Evolutionary conservation across 2,113 vertebrate genomes (phyloP), one percentile per base, ranked within the genome.

Genomic region (Pardalotus punctatus): DNA sequence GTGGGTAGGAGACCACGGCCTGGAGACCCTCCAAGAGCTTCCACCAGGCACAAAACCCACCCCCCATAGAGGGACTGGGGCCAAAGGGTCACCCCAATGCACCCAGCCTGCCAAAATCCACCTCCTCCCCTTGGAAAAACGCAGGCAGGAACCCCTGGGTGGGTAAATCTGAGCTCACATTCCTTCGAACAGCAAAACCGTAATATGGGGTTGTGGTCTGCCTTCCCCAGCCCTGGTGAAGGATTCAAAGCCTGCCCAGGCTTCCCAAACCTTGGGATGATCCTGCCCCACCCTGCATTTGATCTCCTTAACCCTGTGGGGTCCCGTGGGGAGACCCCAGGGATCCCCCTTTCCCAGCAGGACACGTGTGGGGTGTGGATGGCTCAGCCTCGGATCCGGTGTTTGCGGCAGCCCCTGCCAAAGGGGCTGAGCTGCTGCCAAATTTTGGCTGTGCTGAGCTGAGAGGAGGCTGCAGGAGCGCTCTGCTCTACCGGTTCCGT

Each of bases 1-100:
- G 21, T 3, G 1, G 33, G 1, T 0, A 1, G 40, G 40, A 81
- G 22, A 31, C 2, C 57, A 0, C 7, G 8, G 56, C 33, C 43
- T 2, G 1, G 50, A 11, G 31, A n/a, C 24, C 58, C 45, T 27
- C 14, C 14, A 4, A 10, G n/a, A 67, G 7, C 33, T 36, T 40
- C 70, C 45, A 16, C 11, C 10, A 10, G 36, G 27, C 7, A 6
- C 48, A 28, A 24, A 50, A 7, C 12, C 19, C 2, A 0, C 1
- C 23, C 40, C 19, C 20, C 53, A 7, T 0, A 4, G 9, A 9
- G 9, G 27, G 54, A 42, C 1, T 15, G 51, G 58, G 56, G 60
- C 5, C 16, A 18, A 64, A 29, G 1, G 4, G 24, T 19, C n/a
- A 31, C 47, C 27, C 24, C 0, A 1, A 6, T 0, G 35, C 45